These are phyloP conservation scores for Phaonia tiefii DNA, from an alignment of 2,888 invertebrate species.

Conservation along the genomic window DNA sequence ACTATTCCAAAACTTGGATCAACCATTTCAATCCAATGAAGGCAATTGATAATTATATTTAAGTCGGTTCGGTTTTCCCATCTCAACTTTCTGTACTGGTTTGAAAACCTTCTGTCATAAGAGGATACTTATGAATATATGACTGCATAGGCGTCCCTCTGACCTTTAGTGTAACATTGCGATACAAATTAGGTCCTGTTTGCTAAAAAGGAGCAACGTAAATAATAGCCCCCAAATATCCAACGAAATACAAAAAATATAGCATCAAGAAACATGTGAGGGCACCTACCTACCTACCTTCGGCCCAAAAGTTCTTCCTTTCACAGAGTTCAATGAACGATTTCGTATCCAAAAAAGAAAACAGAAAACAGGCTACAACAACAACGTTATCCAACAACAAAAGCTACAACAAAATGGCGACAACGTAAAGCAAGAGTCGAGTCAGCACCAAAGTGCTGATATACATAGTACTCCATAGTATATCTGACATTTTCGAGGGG, in stretches of 20 bases:
- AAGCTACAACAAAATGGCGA: constrained; percentile 46
- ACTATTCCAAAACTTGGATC: no score
- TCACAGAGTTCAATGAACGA: constrained; percentile 64
- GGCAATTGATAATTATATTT: no score
- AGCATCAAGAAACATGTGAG: constrained; percentile 28
- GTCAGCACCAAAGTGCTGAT: constrained; percentile 31
- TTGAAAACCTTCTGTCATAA: no score
- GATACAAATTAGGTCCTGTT: constrained; percentile 2
- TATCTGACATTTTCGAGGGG: constrained; percentile 40
- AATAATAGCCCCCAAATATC: constrained; percentile 12
- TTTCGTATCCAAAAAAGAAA: constrained; percentile 55
- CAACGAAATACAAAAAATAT: constrained; percentile 40
- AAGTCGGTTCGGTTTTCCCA: no score
- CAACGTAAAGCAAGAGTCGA: constrained; percentile 48
- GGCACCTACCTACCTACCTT: constrained; percentile 13
- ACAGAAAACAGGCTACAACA: background rate
- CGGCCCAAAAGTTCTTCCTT: background rate
- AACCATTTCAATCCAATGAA: no score
- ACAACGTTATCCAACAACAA: constrained; percentile 12
- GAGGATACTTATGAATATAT: no score
- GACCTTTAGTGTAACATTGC: constrained; percentile 26
- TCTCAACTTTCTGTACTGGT: no score
- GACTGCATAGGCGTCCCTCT: background rate
- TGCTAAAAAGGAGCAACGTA: background rate
- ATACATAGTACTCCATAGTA: no score